Evolutionary conservation across 2,888 invertebrate genomes (phyloP), one percentile per base, ranked within the genome.

Genomic region (Scaptomyza reducta): DNA sequence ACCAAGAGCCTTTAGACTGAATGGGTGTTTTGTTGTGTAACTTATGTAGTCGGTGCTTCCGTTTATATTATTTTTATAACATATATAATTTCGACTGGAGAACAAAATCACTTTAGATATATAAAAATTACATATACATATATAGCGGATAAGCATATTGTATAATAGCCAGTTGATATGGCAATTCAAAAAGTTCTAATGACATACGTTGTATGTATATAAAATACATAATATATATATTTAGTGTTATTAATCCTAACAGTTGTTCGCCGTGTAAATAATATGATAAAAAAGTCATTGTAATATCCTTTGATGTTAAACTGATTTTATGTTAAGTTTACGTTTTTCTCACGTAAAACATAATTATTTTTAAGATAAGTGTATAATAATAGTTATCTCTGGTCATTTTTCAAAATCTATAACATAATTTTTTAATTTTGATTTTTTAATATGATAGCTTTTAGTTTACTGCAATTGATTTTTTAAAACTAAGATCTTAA

Each of bases 1-100:
- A 96, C 96, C 62, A 96, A 95, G 91, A 96, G 96, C 68, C 93
- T 95, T 78, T 94, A 93, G 77, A 93, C 78, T 69, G 63, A 64
- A 40, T 41, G 35, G 41, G 25, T 55, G 35, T 35, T 46, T 58
- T 56, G 54, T 46, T 35, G 27, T 53, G 35, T 45, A 51, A 47
- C 38, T 49, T 29, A 46, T 60, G 55, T 49, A 47, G 68, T 47
- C 68, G 58, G 63, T 76, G 72, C 77, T 76, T 74, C 74, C 77
- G 56, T 67, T 67, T 60, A 10, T 63, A 56, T 56, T 38, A 60
- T 53, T 60, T 31, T 49, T 10, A 16, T 16, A 6, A 44, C 31
- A 40, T 31, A 40, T 35, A 40, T 66, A 57, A 45, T 58, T 70
- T 71, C 62, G 76, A 71, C 75, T 74, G 72, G 58, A 45, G 51